Base-by-base conservation (phyloP, 1,140 invertebrate species). In the Scylla paramamosain region DNA sequence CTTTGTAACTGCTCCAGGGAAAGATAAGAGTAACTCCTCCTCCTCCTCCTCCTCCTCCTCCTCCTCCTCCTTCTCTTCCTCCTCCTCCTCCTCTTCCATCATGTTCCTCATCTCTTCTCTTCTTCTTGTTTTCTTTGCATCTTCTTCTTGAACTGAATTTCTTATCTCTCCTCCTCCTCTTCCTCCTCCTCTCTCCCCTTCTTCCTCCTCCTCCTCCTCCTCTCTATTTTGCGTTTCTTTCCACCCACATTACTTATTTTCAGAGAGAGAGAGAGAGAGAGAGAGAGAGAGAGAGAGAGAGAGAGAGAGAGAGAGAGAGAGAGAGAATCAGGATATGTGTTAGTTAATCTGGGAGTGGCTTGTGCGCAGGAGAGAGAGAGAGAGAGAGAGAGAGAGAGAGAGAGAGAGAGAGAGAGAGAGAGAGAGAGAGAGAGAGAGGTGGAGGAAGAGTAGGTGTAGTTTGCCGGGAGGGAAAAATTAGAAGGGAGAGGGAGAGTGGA, bases 211-310 rank as follows among this genome's bases (percentile, higher is more conserved):
- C 6, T 39, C 39, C 6, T 39, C 39, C 39, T 39, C 39, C 39
- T 39, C 39, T 6, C 1, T 39, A 39, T 39, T 39, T 39, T 39
- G 6, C 39, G 6, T 39, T 39, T 39, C 39, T 59, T 59, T 20
- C 52, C 52, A 16, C 52, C 52, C 52, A 16, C 52, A 86, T 39
- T n/a, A 39, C 10, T n/a, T 39, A 86, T 39, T 14, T 14, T 14
- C 84, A 14, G 84, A 29, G 84, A 28, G 32, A n/a, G 12, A 28
- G 25, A 29, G 77, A 29, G 39, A 39, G 39, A 39, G 39, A 39
- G 39, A 87, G 46, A 8, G 4, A n/a, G 29, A 89, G 87, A n/a
- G 83, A 45, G 87, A 39, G 87, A 89, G 87, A 45, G 87, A 46
- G 46, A 45, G 6, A 45, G 25, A 89, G 4, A 16, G 32, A 39